Conservation (phyloP, 2,888 invertebrate species). For the Cantharis rustica region DNA sequence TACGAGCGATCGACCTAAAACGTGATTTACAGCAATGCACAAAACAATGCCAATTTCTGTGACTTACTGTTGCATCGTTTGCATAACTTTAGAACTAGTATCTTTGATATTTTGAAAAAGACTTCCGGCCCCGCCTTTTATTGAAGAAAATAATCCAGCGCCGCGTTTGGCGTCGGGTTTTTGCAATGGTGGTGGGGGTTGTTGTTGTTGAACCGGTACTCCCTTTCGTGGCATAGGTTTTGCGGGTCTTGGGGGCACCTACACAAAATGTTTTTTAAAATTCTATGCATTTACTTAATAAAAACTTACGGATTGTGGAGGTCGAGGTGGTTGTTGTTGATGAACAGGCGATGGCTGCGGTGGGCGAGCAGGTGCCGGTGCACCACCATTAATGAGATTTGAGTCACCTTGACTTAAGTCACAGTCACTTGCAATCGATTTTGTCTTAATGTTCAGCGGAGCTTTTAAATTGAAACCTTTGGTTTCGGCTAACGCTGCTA, state of each 20-base stretch:
- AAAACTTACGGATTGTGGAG: constrained; percentile 32
- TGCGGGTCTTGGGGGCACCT: constrained; percentile 31
- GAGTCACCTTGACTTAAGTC: constrained; percentile 38
- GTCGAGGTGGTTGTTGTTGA: constrained; percentile 40
- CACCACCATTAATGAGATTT: constrained; percentile 41
- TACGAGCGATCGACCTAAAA: constrained; percentile 78
- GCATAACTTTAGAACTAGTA: constrained; percentile 95
- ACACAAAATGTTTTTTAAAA: not conserved
- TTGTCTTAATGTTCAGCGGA: constrained; percentile 71
- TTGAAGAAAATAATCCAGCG: constrained; percentile 76
- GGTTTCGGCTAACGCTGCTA: constrained; percentile 88
- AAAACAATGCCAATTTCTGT: not conserved
- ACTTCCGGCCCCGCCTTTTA: constrained; percentile 91
- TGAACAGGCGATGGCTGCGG: constrained; percentile 41
- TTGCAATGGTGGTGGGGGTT: constrained; percentile 42
- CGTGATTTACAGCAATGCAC: not conserved
- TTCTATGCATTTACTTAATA: not conserved
- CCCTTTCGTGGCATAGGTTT: constrained; percentile 46
- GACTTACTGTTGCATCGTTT: constrained; percentile 88
- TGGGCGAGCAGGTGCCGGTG: constrained; percentile 44
- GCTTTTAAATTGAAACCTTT: constrained; percentile 81
- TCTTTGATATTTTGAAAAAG: constrained; percentile 94
- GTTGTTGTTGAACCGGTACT: constrained; percentile 39
- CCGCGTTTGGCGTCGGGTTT: constrained; percentile 47
- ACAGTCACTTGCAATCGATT: constrained; percentile 43